These are phyloP conservation scores for Lasiurus borealis DNA, from an alignment of 2,113 vertebrate genomes.

Conservation along the genomic window DNA sequence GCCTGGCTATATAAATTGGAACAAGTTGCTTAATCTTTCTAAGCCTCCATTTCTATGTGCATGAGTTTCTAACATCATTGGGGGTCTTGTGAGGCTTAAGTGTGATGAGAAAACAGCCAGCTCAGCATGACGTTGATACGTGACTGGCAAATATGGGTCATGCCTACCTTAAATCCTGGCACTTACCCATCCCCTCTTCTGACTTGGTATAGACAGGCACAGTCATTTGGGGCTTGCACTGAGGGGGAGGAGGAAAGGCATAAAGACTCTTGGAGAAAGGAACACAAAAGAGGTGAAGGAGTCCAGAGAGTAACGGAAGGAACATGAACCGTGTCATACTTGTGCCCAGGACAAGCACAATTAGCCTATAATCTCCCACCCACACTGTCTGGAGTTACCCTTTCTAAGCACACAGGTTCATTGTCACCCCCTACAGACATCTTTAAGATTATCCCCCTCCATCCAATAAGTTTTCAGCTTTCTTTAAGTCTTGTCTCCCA, in stretches of 20 bases:
- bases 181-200: neutral
- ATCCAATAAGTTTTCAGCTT: neutral
- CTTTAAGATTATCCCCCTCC: neutral
- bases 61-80: neutral
- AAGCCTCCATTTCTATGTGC: neutral
- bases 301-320: neutral
- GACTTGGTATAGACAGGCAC: neutral
- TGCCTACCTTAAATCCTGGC: neutral
- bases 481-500: neutral
- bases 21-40: neutral
- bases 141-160: neutral
- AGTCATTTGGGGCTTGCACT: neutral
- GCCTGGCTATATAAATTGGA: neutral
- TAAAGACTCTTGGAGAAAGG: neutral
- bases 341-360: neutral
- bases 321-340: neutral
- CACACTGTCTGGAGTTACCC: neutral
- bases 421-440: neutral
- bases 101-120: neutral
- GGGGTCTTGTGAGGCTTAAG: neutral
- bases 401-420: neutral
- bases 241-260: neutral
- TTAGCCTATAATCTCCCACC: neutral
- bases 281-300: neutral
- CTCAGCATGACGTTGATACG: accelerated